Base-by-base conservation (phyloP, 2,888 invertebrate species). In the Mesorhabditis sp. region DNA sequence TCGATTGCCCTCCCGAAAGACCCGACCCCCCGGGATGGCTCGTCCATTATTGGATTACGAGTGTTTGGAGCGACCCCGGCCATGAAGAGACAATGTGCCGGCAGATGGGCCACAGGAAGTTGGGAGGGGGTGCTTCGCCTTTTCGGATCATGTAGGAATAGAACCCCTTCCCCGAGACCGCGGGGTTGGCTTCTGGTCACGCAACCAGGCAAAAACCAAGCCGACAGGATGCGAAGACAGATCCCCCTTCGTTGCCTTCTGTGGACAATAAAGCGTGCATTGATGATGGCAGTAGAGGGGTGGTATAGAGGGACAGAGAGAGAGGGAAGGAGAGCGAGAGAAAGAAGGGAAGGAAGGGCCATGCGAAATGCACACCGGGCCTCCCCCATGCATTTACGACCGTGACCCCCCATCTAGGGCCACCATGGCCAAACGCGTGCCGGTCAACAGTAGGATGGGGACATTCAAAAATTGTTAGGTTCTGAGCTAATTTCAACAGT, bases 21-120 rank as follows among this genome's bases (percentile, higher is more conserved):
- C 28, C 28, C 28, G 28, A 28, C 28, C 28, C 28, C 28, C 28
- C 28, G 28, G 28, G 28, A 28, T 28, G 58, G 58, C 7, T 13
- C 58, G n/a, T 13, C 58, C 58, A 50, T 50, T 50, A 50, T 50
- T 50, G 58, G 58, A 50, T 50, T 50, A 50, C 10, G 58, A 50
- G 58, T 50, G 58, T 50, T 50, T 50, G 58, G 7, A n/a, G 58
- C 10, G n/a, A n/a, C n/a, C 58, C n/a, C 1, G 10, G 7, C 58
- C n/a, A 50, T n/a, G n/a, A 50, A 50, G 58, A 50, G n/a, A 50
- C 58, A 50, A 50, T 50, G 58, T 50, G 10, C n/a, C 58, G 58
- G n/a, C 58, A 50, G 58, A 50, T 50, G 58, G 58, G 58, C 7
- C 58, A 50, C 58, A 50, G 58, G 58, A 50, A 50, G 58, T 50